phyloP scores from a whole-genome alignment of 2,888 invertebrate genomes.

The Nomada fucata region DNA sequence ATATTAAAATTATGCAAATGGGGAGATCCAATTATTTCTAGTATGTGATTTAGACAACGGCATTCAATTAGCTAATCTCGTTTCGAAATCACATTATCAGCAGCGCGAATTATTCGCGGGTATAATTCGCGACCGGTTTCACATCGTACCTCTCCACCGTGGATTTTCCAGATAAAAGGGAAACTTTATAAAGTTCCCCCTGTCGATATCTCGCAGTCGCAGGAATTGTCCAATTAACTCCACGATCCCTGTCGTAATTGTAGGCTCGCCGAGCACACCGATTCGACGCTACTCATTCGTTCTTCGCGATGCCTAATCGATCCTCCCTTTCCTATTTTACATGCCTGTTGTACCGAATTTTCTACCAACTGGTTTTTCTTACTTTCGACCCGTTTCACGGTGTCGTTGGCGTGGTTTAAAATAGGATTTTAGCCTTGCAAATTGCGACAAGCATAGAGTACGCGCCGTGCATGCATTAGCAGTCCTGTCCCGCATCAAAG shows the following conservation, averaged over 20 bases:
- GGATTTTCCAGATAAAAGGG: conserved; percentile 51
- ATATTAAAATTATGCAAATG: no score
- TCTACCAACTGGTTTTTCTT: background rate
- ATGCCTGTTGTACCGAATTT: background rate
- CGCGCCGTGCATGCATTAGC: conserved; percentile 31
- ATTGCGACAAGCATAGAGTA: background rate
- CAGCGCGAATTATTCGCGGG: conserved; percentile 30
- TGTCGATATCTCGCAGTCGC: conserved; percentile 51
- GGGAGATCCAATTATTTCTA: background rate
- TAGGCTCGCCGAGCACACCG: conserved; percentile 49
- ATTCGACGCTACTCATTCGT: conserved; percentile 50
- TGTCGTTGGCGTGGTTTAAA: conserved; percentile 10
- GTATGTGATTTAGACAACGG: background rate
- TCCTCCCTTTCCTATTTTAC: conserved; percentile 26
- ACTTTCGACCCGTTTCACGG: background rate
- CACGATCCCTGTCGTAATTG: conserved; percentile 66
- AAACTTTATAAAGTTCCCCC: conserved; percentile 67
- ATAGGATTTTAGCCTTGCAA: conserved; percentile 40
- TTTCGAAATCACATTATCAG: conserved; percentile 30
- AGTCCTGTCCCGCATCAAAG: conserved; percentile 30
- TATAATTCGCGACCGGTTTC: conserved; percentile 47
- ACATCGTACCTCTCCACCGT: conserved; percentile 43
- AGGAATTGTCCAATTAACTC: conserved; percentile 67
- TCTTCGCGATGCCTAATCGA: conserved; percentile 61
- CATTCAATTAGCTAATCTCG: background rate